Base-by-base conservation (phyloP, 1,140 invertebrate species). In the Lycorma delicatula region DNA sequence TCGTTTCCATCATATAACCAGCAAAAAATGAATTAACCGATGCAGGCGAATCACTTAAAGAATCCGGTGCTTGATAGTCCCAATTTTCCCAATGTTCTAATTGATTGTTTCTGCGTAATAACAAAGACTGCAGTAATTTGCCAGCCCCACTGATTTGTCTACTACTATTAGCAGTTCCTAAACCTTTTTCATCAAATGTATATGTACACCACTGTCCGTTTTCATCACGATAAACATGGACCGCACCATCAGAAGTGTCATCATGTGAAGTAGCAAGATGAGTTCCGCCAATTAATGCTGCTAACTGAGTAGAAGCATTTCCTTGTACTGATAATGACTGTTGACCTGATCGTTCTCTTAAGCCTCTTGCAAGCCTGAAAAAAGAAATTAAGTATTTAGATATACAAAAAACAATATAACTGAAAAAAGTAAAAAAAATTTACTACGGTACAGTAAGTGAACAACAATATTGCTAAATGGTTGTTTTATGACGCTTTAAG, bases 241-340 rank as follows among this genome's bases (percentile, higher is more conserved):
- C 84, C 5, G 89, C 88, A 34, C 91, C 91, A 65, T 91, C 85
- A 5, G 82, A 83, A 0, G 89, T 92, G 63, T 95, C 91, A 59
- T 92, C 87, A 68, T 93, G 89, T 52, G 85, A 87, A 12, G 81
- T 84, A 0, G 91, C 89, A 26, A 92, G 74, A 68, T 93, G 89
- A 38, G 60, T 56, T 16, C 58, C 55, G 28, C 56, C 26, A 54
- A 54, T 46, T 13, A 56, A 34, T 44, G 50, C 55, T 27, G 55
- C 50, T 27, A 57, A 38, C 49, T 60, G 59, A 12, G 53, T 29
- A n/a, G 55, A 55, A 5, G 46, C 28, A 12, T 23, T 16, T 3
- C 16, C 25, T 11, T 44, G 25, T 31, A 23, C 28, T 31, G 26
- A 1, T 28, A 27, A 29, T 6, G 27, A 25, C 16, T 27, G 54